These are phyloP conservation scores for Calliopum simillimum DNA, from an alignment of 2,888 invertebrate species.

Conservation along the genomic window DNA sequence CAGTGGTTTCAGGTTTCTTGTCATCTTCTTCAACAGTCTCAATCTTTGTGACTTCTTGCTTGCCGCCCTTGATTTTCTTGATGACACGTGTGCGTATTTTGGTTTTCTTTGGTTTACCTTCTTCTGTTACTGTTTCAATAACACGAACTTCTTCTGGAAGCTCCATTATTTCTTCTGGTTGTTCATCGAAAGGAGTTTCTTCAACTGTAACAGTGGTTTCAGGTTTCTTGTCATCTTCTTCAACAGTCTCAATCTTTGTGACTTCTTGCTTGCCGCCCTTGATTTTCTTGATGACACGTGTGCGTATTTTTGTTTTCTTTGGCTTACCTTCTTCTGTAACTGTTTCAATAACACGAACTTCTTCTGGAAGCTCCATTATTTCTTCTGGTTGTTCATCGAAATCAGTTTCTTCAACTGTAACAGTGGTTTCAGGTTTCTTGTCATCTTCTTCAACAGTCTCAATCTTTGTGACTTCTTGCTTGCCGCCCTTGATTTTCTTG, in stretches of 20 bases:
- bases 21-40: constrained; percentile 12
- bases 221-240: constrained; percentile 9
- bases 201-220: constrained; percentile 11
- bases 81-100: not conserved
- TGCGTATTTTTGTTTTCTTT: not conserved
- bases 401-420: not conserved
- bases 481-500: constrained; percentile 1
- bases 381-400: not conserved
- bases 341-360: constrained; percentile 7
- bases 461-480: constrained; percentile 4
- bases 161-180: not conserved
- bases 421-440: constrained; percentile 8
- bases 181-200: not conserved
- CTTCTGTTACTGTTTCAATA: constrained; percentile 4
- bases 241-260: constrained; percentile 11
- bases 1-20: constrained; percentile 11
- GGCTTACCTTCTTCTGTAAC: constrained; percentile 11
- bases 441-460: constrained; percentile 10
- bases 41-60: constrained; percentile 1
- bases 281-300: constrained; percentile 4
- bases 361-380: not conserved
- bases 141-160: constrained; percentile 7
- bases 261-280: constrained; percentile 1
- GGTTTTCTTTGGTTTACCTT: constrained; percentile 1
- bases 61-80: constrained; percentile 4